phyloP scores from a whole-genome alignment of 2,113 vertebrate genomes.

The Bubalus kerabau region DNA sequence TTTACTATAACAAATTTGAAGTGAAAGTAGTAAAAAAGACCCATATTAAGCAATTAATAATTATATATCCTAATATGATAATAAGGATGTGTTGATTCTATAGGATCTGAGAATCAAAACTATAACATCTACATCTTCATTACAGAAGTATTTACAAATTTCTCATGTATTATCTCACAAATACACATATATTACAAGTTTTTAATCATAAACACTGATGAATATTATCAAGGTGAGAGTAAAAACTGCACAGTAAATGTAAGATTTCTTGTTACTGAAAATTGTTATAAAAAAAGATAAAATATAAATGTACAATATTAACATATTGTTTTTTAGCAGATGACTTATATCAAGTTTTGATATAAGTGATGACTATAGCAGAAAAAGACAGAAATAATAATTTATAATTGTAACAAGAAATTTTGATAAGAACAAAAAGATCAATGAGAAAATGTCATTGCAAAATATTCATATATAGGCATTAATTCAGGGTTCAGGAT shows the following conservation, averaged over 20 bases:
- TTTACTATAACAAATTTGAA: not conserved
- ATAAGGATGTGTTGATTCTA: not conserved
- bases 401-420: not conserved
- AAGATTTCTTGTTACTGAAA: not conserved
- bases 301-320: not conserved
- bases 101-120: not conserved
- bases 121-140: not conserved
- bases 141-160: not conserved
- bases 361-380: not conserved
- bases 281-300: not conserved
- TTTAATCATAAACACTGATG: not conserved
- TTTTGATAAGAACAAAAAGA: not conserved
- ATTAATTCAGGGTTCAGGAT: not conserved
- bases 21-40: not conserved
- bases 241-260: not conserved
- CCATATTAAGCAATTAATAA: not conserved
- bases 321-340: not conserved
- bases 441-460: not conserved
- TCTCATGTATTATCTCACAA: not conserved
- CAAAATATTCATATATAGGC: not conserved
- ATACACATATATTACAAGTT: too few species aligned
- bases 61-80: not conserved
- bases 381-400: not conserved
- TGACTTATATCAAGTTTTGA: not conserved
- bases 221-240: not conserved